Base-by-base conservation (phyloP, 2,888 invertebrate species). In the Conops quadrifasciatus region DNA sequence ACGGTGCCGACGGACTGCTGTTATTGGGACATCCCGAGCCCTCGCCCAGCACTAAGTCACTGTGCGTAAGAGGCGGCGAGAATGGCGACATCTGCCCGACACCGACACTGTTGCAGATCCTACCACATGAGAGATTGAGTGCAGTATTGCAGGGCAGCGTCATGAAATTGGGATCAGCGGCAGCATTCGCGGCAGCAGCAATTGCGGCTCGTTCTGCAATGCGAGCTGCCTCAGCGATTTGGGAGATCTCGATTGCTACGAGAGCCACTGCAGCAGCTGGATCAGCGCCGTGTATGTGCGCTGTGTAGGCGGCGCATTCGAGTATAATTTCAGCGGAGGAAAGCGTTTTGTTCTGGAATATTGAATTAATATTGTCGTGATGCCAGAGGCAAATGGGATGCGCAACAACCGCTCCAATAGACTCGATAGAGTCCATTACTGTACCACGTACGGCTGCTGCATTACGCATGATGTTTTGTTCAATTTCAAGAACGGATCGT, bases 321-420 rank as follows among this genome's bases (percentile, higher is more conserved):
- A 82, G 70, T n/a, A 82, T 78, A 11, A 82, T 79, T 72, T 82
- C 82, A 9, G 80, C 80, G 3, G 83, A 78, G 2, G 80, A 76
- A 51, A 74, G 73, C 1, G 71, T 70, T 13, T 75, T 72, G 7
- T 74, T 65, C 16, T 68, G 77, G 30, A 49, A 65, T 9, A 71
- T 67, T 11, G 51, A 56, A 4, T 72, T 73, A 3, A 62, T 63
- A n/a, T 76, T 74, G 36, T 75, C 77, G 5, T 78, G 75, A 70
- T 82, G 83, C 82, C 83, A 83, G 65, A 82, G 78, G 45, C 83
- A 83, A n/a, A n/a, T n/a, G 28, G 30, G 74, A 70, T 19, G 58
- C 16, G 45, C 45, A 1, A 15, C 45, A 1, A 45, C 15, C 24
- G 45, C 15, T 21, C 43, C 21, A 7, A 16, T 5, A 47, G n/a